These are phyloP conservation scores for Andrena fulva DNA, from an alignment of 2,888 invertebrate species.

Conservation along the genomic window DNA sequence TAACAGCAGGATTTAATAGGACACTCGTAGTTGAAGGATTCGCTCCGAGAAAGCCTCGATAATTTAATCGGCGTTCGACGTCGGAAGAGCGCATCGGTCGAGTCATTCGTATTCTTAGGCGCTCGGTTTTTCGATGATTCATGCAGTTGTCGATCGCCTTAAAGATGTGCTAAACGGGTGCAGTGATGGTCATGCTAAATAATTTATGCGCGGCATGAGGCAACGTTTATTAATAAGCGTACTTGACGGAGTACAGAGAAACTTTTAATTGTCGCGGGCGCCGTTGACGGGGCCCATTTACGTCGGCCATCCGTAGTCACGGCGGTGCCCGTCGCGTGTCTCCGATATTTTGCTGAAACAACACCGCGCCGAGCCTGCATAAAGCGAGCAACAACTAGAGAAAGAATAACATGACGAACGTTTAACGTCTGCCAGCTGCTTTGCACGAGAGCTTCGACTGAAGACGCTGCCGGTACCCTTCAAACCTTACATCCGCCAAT, in stretches of 20 bases:
- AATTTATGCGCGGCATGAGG: conserved; percentile 56
- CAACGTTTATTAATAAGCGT: conserved; percentile 58
- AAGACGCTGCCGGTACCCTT: not conserved
- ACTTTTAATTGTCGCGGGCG: conserved; percentile 39
- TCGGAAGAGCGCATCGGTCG: not conserved
- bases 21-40: not conserved
- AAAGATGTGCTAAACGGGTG: conserved; percentile 51
- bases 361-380: not conserved
- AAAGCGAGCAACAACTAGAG: not conserved
- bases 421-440: conserved; percentile 8
- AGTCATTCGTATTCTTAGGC: conserved; percentile 43
- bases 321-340: not conserved
- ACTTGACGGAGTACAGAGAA: conserved; percentile 46
- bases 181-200: conserved; percentile 39
- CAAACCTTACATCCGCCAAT: conserved; percentile 10
- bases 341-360: conserved; percentile 9
- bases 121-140: conserved; percentile 48
- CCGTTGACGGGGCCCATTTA: conserved; percentile 30
- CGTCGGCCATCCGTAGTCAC: not conserved
- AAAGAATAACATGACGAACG: not conserved
- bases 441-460: not conserved
- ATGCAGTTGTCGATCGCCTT: conserved; percentile 46
- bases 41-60: not conserved
- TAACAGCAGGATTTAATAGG: conserved; percentile 1
- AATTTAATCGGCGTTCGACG: not conserved